Conservation (phyloP, 2,888 invertebrate species). For the Cacoxenus indagator region DNA sequence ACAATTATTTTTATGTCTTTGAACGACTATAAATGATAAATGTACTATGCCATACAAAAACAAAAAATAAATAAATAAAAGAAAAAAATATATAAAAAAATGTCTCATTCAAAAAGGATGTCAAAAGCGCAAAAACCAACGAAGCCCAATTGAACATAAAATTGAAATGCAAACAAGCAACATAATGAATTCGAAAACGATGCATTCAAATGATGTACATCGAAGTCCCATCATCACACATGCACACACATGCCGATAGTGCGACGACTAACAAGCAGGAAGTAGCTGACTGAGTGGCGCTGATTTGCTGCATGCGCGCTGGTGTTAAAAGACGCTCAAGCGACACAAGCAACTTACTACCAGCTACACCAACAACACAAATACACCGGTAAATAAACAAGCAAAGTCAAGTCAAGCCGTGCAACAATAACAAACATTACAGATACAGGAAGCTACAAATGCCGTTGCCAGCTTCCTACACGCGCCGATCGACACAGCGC, state of each 20-base stretch:
- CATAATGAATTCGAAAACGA: background rate
- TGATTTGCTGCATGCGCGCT: slow-evolving; percentile 22
- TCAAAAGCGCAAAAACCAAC: slow-evolving; percentile 51
- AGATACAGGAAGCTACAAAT: slow-evolving; percentile 60
- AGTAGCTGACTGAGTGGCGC: slow-evolving; percentile 36
- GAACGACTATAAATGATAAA: slow-evolving; percentile 2
- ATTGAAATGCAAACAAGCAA: slow-evolving; percentile 1
- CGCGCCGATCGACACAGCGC: slow-evolving; percentile 19
- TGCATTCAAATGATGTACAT: background rate
- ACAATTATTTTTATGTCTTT: slow-evolving; percentile 2
- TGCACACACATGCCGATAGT: background rate
- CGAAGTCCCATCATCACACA: background rate
- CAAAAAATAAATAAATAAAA: too few species aligned
- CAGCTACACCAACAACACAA: background rate
- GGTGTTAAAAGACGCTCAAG: background rate
- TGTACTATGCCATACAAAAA: background rate
- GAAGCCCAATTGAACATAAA: background rate
- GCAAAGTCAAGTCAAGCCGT: slow-evolving; percentile 16
- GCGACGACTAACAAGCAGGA: slow-evolving; percentile 56
- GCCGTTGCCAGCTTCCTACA: slow-evolving; percentile 49
- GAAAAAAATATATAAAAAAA: background rate
- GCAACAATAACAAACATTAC: slow-evolving; percentile 47
- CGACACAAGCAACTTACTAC: background rate
- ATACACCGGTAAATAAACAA: background rate
- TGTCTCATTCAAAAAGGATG: slow-evolving; percentile 45